Conservation (phyloP, 2,888 invertebrate species). For the Papilio elwesi region DNA sequence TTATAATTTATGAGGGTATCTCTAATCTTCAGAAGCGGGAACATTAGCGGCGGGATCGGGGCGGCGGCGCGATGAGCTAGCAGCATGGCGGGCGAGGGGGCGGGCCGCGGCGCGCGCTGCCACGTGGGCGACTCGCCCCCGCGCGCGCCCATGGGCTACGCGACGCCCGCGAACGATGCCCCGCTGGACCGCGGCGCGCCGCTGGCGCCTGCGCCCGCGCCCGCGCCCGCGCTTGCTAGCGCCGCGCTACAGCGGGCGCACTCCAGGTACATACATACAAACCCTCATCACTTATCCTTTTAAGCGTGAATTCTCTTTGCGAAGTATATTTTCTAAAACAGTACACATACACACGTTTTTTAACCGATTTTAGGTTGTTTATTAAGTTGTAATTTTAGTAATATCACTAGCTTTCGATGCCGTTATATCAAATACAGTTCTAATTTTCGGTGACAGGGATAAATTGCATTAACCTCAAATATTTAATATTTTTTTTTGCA, state of each 20-base stretch:
- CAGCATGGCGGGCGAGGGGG: slow-evolving; percentile 85
- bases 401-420: too few species aligned
- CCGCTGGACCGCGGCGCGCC: slow-evolving; percentile 81
- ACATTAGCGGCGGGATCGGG: slow-evolving; percentile 61
- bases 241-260: slow-evolving; percentile 88
- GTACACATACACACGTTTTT: too few species aligned
- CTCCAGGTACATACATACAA: slow-evolving; percentile 75
- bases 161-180: slow-evolving; percentile 84
- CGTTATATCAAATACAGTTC: too few species aligned
- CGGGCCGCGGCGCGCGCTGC: slow-evolving; percentile 86
- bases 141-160: slow-evolving; percentile 84
- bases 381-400: too few species aligned
- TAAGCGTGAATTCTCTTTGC: too few species aligned
- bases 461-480: too few species aligned
- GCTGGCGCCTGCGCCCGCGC: slow-evolving; percentile 79
- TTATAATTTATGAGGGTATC: background rate
- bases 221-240: slow-evolving; percentile 63
- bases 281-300: background rate
- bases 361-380: too few species aligned
- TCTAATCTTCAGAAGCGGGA: slow-evolving; percentile 42
- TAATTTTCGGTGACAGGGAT: too few species aligned
- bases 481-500: too few species aligned
- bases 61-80: slow-evolving; percentile 78
- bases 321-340: too few species aligned
- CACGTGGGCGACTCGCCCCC: slow-evolving; percentile 85